Evolutionary conservation across 2,113 vertebrate species (phyloP).

Genomic region (Antennarius striatus): DNA sequence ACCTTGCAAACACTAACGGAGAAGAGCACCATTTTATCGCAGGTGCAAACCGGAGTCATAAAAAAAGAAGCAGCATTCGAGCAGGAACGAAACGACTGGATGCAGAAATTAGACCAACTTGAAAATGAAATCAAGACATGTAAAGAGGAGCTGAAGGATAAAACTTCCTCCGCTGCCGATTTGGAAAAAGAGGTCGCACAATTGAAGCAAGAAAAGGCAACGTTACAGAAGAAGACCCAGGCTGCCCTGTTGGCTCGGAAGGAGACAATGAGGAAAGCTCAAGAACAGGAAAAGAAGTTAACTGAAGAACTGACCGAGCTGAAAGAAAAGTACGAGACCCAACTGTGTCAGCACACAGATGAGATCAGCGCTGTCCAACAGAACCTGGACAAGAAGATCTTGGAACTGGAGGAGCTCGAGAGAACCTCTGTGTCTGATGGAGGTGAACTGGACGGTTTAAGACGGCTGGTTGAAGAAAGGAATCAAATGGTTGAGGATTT

Average conservation of each 20-base stretch:
- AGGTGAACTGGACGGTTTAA: constrained; percentile 63
- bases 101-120: constrained; percentile 69
- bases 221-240: constrained; percentile 80
- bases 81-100: constrained; percentile 65
- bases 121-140: constrained; percentile 63
- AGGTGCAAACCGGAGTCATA: constrained; percentile 62
- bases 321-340: constrained; percentile 71
- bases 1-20: constrained; percentile 69
- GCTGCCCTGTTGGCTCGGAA: constrained; percentile 76
- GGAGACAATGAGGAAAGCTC: constrained; percentile 71
- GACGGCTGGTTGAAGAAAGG: constrained; percentile 52
- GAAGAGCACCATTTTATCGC: constrained; percentile 68
- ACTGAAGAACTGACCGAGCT: constrained; percentile 72
- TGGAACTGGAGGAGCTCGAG: constrained; percentile 61
- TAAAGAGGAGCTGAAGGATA: constrained; percentile 52
- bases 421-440: constrained; percentile 46
- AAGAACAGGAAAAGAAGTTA: constrained; percentile 72
- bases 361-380: constrained; percentile 67
- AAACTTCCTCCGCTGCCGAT: constrained; percentile 26
- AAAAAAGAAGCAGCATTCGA: constrained; percentile 66
- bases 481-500: constrained; percentile 58
- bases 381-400: constrained; percentile 64
- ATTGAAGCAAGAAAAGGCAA: constrained; percentile 76
- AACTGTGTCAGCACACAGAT: constrained; percentile 70
- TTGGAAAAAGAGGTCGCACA: constrained; percentile 53